phyloP scores from a whole-genome alignment of 2,113 vertebrate species.

The Rhinogobius similis region DNA sequence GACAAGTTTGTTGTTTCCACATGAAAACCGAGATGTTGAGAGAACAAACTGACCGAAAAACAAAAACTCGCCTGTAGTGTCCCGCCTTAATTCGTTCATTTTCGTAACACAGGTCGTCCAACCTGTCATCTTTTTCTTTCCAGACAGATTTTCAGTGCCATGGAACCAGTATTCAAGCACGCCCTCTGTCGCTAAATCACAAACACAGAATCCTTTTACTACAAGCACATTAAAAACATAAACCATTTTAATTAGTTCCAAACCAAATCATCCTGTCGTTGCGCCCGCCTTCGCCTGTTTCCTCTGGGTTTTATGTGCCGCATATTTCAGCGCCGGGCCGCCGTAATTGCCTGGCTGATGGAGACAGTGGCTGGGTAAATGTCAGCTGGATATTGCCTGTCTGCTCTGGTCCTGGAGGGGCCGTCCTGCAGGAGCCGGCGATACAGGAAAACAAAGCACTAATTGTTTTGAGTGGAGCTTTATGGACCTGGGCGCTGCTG shows the following conservation, averaged over 20 bases:
- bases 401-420: not conserved
- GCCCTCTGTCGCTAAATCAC: not conserved
- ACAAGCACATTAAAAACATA: not conserved
- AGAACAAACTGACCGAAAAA: no score
- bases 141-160: no score
- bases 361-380: conserved; percentile 9
- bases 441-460: not conserved
- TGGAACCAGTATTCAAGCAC: no score
- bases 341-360: conserved; percentile 1
- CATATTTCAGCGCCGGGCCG: not conserved
- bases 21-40: no score
- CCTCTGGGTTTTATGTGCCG: not conserved
- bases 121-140: no score
- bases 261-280: not conserved
- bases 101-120: no score
- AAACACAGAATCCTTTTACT: not conserved
- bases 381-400: conserved; percentile 8
- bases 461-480: not conserved
- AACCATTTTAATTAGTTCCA: not conserved
- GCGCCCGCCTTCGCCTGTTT: not conserved
- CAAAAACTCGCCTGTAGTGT: no score
- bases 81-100: no score
- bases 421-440: not conserved
- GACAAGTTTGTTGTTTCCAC: no score
- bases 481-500: not conserved